Conservation (phyloP, 2,888 invertebrate species). For the Glaucopsyche alexis region DNA sequence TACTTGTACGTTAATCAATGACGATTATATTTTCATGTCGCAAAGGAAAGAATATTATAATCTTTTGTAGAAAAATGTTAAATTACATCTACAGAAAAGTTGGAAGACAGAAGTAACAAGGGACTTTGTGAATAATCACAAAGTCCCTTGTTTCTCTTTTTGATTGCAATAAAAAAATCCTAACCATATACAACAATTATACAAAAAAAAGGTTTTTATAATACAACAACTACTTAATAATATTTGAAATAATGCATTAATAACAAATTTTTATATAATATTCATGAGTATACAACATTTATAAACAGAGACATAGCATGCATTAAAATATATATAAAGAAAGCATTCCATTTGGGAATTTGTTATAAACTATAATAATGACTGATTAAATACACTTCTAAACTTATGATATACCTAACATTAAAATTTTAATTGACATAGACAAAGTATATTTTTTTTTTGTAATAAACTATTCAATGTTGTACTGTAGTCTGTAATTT, state of each 20-base stretch:
- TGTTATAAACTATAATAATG: not conserved
- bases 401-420: not conserved
- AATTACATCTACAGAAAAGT: not conserved
- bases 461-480: not conserved
- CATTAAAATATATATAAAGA: not conserved
- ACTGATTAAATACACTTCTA: not conserved
- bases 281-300: too few species aligned
- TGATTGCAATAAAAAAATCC: not conserved
- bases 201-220: not conserved
- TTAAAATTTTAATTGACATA: constrained; percentile 4
- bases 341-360: constrained; percentile 6
- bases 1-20: not conserved
- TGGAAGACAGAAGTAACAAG: not conserved
- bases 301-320: too few species aligned
- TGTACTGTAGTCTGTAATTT: not conserved
- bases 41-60: not conserved
- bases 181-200: not conserved
- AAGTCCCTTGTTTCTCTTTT: not conserved
- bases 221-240: not conserved
- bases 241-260: not conserved
- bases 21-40: too few species aligned
- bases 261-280: not conserved
- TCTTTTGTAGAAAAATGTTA: too few species aligned
- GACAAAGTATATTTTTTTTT: not conserved
- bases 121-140: too few species aligned